phyloP scores from a whole-genome alignment of 37 sponge, comb jelly and placozoan species.

The Crambe crambe region DNA sequence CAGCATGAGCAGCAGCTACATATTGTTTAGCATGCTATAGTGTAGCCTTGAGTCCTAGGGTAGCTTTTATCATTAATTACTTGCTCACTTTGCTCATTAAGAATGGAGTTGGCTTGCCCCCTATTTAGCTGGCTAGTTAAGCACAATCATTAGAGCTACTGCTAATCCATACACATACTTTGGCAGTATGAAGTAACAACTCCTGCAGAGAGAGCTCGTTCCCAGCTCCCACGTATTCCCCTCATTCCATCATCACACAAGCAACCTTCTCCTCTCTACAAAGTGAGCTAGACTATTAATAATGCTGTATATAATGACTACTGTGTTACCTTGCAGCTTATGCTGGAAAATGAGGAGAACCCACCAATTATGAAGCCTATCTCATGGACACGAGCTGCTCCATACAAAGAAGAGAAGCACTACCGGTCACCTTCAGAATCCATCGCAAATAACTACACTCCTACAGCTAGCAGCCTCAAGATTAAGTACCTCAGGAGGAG shows the following conservation, averaged over 20 bases:
- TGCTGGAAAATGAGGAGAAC: constrained; percentile 74
- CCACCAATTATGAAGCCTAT: constrained; percentile 83
- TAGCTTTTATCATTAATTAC: too few species aligned
- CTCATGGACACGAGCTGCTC: constrained; percentile 94
- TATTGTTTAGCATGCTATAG: too few species aligned
- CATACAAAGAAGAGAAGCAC: constrained; percentile 87
- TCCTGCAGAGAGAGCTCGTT: constrained; percentile 33
- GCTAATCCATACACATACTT: too few species aligned
- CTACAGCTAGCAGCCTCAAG: constrained; percentile 79
- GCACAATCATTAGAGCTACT: too few species aligned
- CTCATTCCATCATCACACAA: constrained; percentile 43
- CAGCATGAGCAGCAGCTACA: too few species aligned
- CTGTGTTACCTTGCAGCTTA: constrained; percentile 39
- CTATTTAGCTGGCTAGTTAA: too few species aligned
- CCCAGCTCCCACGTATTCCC: constrained; percentile 52
- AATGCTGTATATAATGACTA: background rate
- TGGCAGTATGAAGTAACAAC: constrained; percentile 22
- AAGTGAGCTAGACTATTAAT: constrained; percentile 12
- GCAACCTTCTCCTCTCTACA: constrained; percentile 60
- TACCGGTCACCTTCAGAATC: constrained; percentile 91
- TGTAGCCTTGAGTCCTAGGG: too few species aligned
- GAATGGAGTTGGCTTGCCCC: too few species aligned
- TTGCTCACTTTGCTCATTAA: too few species aligned
- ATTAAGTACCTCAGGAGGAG: constrained; percentile 59
- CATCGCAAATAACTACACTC: constrained; percentile 94